Percentiles rank a stretch among this genome's conserved stretches.
phyloP scores from a whole-genome alignment of 2,888 invertebrate species.

The Tigriopus californicus region DNA sequence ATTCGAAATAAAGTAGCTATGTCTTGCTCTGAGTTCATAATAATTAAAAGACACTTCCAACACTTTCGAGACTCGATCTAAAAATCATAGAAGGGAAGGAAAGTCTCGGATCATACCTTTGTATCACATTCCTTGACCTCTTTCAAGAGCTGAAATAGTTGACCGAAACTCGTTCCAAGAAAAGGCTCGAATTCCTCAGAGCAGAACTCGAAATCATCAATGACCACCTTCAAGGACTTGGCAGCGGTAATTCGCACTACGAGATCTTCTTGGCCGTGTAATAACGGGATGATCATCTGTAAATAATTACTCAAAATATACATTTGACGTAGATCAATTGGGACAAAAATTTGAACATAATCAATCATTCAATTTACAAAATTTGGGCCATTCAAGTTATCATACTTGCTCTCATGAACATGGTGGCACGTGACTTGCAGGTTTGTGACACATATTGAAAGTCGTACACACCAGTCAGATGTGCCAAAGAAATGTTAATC shows the following conservation, averaged over 20 bases:
- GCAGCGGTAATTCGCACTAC: constrained; percentile 53
- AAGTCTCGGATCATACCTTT: no score
- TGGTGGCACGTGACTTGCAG: no score
- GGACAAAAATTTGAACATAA: background rate
- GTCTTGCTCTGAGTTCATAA: background rate
- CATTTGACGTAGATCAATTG: background rate
- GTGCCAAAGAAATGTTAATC: no score
- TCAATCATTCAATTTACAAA: no score
- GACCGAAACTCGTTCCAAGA: constrained; percentile 53
- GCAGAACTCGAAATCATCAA: constrained; percentile 83
- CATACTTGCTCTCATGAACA: no score
- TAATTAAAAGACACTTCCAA: constrained; percentile 16
- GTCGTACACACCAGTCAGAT: no score
- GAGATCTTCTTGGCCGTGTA: constrained; percentile 57
- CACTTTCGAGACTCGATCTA: no score
- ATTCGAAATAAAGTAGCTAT: no score
- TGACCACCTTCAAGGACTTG: constrained; percentile 56
- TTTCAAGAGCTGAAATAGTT: constrained; percentile 62
- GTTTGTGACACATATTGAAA: no score
- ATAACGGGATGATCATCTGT: constrained; percentile 45
- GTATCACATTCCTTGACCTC: constrained; percentile 80
- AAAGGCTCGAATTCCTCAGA: constrained; percentile 66
- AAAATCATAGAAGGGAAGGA: no score
- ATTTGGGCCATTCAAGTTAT: no score
- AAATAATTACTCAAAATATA: constrained; percentile 3